A percentile compares a stretch with the other conserved stretches of the same genome.
Evolutionary conservation across 2,113 vertebrate species (phyloP).

Genomic region (Centropus unirufus): DNA sequence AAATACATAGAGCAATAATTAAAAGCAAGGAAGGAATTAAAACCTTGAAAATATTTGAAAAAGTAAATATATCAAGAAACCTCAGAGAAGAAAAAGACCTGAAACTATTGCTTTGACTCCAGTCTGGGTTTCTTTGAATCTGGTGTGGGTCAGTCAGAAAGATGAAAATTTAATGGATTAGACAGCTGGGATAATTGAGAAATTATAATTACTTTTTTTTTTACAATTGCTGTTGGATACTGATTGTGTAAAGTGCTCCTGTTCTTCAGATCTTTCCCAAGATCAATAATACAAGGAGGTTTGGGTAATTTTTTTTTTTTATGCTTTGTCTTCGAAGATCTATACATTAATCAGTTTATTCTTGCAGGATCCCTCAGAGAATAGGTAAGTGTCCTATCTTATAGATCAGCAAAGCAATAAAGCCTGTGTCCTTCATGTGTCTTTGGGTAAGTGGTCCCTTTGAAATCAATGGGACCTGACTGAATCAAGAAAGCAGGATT

Average conservation of each 20-base stretch:
- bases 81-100: background rate
- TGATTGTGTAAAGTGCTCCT: background rate
- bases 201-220: background rate
- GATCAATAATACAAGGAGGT: background rate
- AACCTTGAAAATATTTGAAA: background rate
- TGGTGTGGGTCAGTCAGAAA: background rate
- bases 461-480: background rate
- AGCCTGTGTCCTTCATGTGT: background rate
- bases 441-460: slow-evolving; percentile 9
- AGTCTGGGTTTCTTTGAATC: background rate
- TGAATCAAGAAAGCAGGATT: background rate
- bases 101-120: background rate
- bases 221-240: background rate
- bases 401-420: background rate
- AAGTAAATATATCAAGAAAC: background rate
- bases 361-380: background rate
- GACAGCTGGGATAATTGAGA: background rate
- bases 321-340: background rate
- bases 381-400: background rate
- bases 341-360: background rate
- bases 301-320: background rate
- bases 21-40: background rate
- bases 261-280: background rate
- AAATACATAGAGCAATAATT: background rate
- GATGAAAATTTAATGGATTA: background rate